These are phyloP conservation scores for Otolemur garnettii DNA, from an alignment of 2,113 vertebrate species.

Conservation along the genomic window DNA sequence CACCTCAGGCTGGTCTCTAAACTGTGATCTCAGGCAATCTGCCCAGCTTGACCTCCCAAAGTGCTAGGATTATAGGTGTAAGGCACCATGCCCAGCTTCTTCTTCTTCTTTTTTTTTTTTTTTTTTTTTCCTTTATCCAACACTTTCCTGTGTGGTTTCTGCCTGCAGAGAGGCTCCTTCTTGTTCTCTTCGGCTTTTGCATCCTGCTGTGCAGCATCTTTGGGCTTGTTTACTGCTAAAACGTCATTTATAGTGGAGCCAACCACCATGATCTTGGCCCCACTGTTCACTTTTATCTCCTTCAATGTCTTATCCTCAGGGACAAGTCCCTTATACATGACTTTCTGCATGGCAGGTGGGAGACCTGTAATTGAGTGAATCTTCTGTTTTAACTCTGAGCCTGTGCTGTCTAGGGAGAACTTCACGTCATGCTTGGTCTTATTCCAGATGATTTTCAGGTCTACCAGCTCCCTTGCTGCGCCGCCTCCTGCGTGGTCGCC, in stretches of 20 bases:
- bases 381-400: conserved; percentile 96
- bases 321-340: conserved; percentile 99
- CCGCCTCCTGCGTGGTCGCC: conserved; percentile 90
- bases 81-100: no score
- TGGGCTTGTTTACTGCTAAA: conserved; percentile 97
- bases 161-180: conserved; percentile 98
- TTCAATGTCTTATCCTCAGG: conserved; percentile 98
- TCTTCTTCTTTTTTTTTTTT: no score
- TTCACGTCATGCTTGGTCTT: conserved; percentile 99
- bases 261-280: conserved; percentile 99
- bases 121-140: no score
- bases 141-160: conserved; percentile 88
- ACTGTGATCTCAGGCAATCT: no score
- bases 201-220: conserved; percentile 97
- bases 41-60: no score
- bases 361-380: conserved; percentile 99
- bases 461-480: conserved; percentile 92
- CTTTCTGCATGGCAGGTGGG: conserved; percentile 99
- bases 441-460: conserved; percentile 98
- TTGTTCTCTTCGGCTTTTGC: conserved; percentile 97
- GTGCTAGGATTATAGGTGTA: no score
- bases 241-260: conserved; percentile 99
- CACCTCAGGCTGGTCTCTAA: no score
- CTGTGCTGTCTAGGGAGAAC: conserved; percentile 95
- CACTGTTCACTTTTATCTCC: conserved; percentile 97